Conservation (phyloP, 2,888 invertebrate species). For the Pharmacophagus antenor region DNA sequence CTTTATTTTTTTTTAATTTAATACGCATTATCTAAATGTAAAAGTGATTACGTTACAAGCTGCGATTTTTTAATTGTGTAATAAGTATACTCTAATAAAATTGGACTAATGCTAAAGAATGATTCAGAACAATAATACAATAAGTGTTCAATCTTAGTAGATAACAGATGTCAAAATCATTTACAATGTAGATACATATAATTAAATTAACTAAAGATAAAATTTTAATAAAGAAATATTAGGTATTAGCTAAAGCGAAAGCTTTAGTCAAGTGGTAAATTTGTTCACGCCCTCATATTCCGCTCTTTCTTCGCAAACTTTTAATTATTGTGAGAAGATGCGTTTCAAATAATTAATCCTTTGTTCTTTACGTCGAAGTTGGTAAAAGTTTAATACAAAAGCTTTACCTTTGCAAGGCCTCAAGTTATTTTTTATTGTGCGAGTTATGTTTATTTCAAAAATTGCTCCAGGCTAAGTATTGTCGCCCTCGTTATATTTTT, state of each 20-base stretch:
- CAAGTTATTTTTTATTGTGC: background rate
- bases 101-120: too few species aligned
- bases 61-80: too few species aligned
- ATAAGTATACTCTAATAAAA: too few species aligned
- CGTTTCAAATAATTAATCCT: slow-evolving; percentile 23
- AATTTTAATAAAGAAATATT: too few species aligned
- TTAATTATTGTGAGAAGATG: slow-evolving; percentile 53
- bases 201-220: too few species aligned
- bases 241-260: background rate
- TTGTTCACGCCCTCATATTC: slow-evolving; percentile 64
- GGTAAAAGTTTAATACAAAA: slow-evolving; percentile 9
- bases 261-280: background rate
- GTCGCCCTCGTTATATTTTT: background rate
- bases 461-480: background rate
- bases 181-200: too few species aligned
- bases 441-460: background rate
- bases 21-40: too few species aligned
- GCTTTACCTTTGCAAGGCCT: background rate
- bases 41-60: too few species aligned
- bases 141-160: too few species aligned
- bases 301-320: slow-evolving; percentile 66
- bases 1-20: too few species aligned
- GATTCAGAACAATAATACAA: too few species aligned
- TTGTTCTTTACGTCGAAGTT: slow-evolving; percentile 12
- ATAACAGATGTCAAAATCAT: too few species aligned